Percentiles rank a stretch among this genome's conserved stretches.
These are phyloP conservation scores for Magallana angulata DNA, from an alignment of 1,140 invertebrate species.

Conservation along the genomic window DNA sequence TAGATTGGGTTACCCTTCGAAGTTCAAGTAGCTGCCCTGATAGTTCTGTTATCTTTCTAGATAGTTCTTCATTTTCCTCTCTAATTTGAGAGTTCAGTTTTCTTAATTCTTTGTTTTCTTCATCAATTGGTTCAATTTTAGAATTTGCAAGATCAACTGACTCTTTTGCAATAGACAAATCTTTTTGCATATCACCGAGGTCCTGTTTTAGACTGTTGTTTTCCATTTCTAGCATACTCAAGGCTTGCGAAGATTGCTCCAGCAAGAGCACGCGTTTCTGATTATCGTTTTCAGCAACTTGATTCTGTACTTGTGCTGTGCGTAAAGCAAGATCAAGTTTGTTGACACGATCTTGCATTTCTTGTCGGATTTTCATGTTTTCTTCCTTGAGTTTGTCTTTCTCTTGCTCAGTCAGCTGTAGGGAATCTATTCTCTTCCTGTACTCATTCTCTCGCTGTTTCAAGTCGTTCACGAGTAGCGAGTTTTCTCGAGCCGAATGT, in stretches of 20 bases:
- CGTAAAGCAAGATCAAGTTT: constrained; percentile 70
- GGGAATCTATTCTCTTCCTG: constrained; percentile 65
- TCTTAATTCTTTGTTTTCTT: constrained; percentile 65
- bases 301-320: constrained; percentile 71
- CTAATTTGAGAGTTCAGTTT: constrained; percentile 62
- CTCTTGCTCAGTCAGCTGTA: constrained; percentile 68
- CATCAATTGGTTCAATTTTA: constrained; percentile 67
- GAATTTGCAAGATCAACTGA: constrained; percentile 65
- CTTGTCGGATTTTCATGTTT: constrained; percentile 70
- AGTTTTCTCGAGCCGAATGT: constrained; percentile 72
- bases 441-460: constrained; percentile 76
- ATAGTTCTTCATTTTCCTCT: constrained; percentile 70
- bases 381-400: constrained; percentile 68
- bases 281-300: constrained; percentile 69
- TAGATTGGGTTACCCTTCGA: constrained; percentile 67
- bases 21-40: constrained; percentile 70
- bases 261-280: constrained; percentile 66
- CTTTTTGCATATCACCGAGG: constrained; percentile 64
- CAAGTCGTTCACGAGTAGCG: constrained; percentile 70
- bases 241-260: constrained; percentile 68
- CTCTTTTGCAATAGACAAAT: constrained; percentile 70
- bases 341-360: constrained; percentile 75
- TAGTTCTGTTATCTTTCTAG: constrained; percentile 67
- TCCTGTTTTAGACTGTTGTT: constrained; percentile 72
- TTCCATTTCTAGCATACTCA: constrained; percentile 72